Base-by-base conservation (phyloP, 2,888 invertebrate genomes). In the Gandaritis pyraliata region DNA sequence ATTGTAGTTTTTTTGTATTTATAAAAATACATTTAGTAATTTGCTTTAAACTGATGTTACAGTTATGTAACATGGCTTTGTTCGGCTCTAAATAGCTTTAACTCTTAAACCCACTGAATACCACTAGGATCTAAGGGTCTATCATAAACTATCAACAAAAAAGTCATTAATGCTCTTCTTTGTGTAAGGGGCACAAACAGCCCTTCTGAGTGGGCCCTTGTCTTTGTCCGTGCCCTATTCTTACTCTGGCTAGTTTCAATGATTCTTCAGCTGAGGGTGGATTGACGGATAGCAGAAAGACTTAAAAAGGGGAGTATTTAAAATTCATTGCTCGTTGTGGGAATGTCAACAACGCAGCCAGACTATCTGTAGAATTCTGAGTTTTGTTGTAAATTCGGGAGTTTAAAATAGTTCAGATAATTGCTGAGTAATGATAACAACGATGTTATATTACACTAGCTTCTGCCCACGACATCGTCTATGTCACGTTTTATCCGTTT, bases 171-270 rank as follows among this genome's bases (percentile, higher is more conserved):
- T 51, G 23, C 52, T 29, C 55, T 61, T 56, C 58, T 61, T 53
- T 65, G 54, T 66, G 52, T 45, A 45, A 60, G 36, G 64, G 60
- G 61, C 60, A 58, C 60, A 60, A 62, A 65, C 53, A 60, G 60
- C 64, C 64, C 69, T 66, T 64, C 53, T 55, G 39, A 60, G 30
- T 54, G 43, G 38, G 45, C 52, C 47, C 52, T 60, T 53, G 52
- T 53, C 61, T 64, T 65, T 68, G 70, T 70, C 47, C 49, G 45
- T 43, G 38, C 57, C 53, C 53, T 60, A 50, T 65, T 65, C 63
- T 60, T 43, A 57, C 47, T 47, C 48, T 57, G 61, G 60, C 58
- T 61, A 62, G 58, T 65, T 60, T 51, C 50, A 29, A 56, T 13
- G 33, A 60, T 57, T 45, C 60, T 61, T 59, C 54, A 50, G 46